Percentiles rank a stretch among this genome's conserved stretches.
Conservation (phyloP, 1,140 invertebrate species). For the Caenorhabditis tropicalis region DNA sequence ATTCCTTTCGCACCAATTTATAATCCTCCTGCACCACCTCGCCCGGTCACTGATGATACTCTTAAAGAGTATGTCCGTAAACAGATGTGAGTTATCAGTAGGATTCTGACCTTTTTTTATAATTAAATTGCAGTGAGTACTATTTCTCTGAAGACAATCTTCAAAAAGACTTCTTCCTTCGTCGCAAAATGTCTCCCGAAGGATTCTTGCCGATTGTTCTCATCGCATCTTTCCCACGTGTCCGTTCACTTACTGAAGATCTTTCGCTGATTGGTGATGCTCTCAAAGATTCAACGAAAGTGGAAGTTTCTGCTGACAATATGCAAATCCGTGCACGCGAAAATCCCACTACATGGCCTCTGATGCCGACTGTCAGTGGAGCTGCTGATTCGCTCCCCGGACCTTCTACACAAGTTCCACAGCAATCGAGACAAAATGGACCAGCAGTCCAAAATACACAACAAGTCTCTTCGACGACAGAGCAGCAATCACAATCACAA, state of each 20-base stretch:
- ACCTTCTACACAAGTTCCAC: conserved; percentile 27
- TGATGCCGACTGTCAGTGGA: conserved; percentile 39
- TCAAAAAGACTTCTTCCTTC: conserved; percentile 90
- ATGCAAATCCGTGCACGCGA: conserved; percentile 55
- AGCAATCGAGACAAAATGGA: conserved; percentile 10
- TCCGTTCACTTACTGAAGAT: conserved; percentile 86
- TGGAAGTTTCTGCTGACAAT: conserved; percentile 45
- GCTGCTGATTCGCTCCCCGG: conserved; percentile 42
- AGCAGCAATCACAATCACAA: conserved; percentile 37
- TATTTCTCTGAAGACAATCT: conserved; percentile 98
- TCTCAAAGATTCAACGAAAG: conserved; percentile 66
- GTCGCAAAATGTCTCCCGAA: conserved; percentile 91
- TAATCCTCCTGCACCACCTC: conserved; percentile 33
- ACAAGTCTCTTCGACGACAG: background rate
- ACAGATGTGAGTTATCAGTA: conserved; percentile 72
- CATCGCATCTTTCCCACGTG: conserved; percentile 93
- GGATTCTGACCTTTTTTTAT: too few relatives aligned
- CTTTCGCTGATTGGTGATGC: conserved; percentile 79
- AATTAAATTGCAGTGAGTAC: conserved; percentile 93
- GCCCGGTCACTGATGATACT: conserved; percentile 58
- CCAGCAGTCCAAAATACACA: background rate
- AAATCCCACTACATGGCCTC: conserved; percentile 59
- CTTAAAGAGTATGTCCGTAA: conserved; percentile 67
- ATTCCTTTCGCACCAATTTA: conserved; percentile 58
- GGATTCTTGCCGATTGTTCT: conserved; percentile 90